These are phyloP conservation scores for Coelopa pilipes DNA, from an alignment of 2,888 invertebrate species.

Conservation along the genomic window DNA sequence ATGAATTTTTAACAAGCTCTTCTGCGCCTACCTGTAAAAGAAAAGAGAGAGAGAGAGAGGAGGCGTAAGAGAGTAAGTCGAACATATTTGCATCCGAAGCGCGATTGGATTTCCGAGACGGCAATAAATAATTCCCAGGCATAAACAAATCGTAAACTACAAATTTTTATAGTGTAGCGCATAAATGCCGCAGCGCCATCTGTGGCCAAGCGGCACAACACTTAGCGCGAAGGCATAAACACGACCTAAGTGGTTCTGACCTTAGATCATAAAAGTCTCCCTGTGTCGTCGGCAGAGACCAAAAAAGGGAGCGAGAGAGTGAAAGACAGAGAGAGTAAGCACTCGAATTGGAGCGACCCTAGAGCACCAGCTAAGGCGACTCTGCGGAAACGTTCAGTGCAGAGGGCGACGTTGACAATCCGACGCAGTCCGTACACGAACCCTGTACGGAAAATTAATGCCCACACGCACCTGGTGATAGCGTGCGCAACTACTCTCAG, in stretches of 20 bases:
- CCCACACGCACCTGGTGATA: constrained; percentile 35
- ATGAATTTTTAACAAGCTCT: constrained; percentile 33
- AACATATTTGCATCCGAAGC: constrained; percentile 29
- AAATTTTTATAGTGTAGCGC: constrained; percentile 34
- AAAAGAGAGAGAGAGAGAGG: constrained; percentile 18
- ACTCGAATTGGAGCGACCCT: background rate
- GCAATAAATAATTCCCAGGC: constrained; percentile 29
- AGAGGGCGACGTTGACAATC: background rate
- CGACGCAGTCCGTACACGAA: constrained; percentile 22
- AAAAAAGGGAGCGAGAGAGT: background rate
- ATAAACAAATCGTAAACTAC: constrained; percentile 34
- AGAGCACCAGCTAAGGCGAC: background rate
- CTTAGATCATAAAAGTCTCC: constrained; percentile 37
- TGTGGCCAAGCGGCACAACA: constrained; percentile 22
- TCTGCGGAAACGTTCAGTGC: constrained; percentile 21
- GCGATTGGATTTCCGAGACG: background rate
- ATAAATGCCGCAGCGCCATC: constrained; percentile 35
- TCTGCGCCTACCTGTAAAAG: constrained; percentile 30
- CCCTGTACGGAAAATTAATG: background rate
- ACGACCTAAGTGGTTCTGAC: constrained; percentile 38
- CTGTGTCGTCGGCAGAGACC: no score
- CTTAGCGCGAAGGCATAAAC: constrained; percentile 25
- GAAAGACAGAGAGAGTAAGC: background rate
- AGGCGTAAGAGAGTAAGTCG: background rate
- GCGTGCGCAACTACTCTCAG: background rate